Evolutionary conservation across 2,888 invertebrate species (phyloP), one percentile per base, ranked within the genome.

Genomic region (Lobophora halterata): DNA sequence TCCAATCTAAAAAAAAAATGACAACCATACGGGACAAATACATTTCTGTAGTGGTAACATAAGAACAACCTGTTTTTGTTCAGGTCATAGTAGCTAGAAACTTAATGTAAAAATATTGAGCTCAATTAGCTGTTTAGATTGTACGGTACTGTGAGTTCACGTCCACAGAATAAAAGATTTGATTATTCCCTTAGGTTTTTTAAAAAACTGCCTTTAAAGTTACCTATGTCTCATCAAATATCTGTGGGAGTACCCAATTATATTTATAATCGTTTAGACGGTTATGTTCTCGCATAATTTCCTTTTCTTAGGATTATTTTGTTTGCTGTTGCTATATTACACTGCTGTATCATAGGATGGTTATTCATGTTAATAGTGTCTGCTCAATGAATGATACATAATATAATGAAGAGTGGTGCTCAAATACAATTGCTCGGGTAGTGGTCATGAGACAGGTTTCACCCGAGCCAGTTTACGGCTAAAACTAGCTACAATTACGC

Each of bases 331-430:
- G 16, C 29, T 19, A 12, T 23, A 16, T 28, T 28, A 27, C 21
- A 18, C 17, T 19, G n/a, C n/a, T n/a, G n/a, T n/a, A n/a, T n/a
- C n/a, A n/a, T n/a, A n/a, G n/a, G n/a, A n/a, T n/a, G n/a, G n/a
- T n/a, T n/a, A n/a, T n/a, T n/a, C n/a, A n/a, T n/a, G n/a, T n/a
- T n/a, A n/a, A n/a, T n/a, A n/a, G n/a, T n/a, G n/a, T n/a, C n/a
- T n/a, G n/a, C n/a, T n/a, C n/a, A n/a, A n/a, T n/a, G n/a, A n/a
- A n/a, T 17, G 17, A 45, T 42, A 36, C 35, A 36, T 36, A 41
- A 46, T 44, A 41, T 34, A 45, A 40, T 45, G 39, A 43, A 43
- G n/a, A n/a, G n/a, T n/a, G n/a, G n/a, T n/a, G 29, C 30, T 19
- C 20, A 25, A 11, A 23, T 17, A 21, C 19, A 24, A 38, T 30